phyloP scores from a whole-genome alignment of 1,140 invertebrate genomes.

The Ylistrum balloti region DNA sequence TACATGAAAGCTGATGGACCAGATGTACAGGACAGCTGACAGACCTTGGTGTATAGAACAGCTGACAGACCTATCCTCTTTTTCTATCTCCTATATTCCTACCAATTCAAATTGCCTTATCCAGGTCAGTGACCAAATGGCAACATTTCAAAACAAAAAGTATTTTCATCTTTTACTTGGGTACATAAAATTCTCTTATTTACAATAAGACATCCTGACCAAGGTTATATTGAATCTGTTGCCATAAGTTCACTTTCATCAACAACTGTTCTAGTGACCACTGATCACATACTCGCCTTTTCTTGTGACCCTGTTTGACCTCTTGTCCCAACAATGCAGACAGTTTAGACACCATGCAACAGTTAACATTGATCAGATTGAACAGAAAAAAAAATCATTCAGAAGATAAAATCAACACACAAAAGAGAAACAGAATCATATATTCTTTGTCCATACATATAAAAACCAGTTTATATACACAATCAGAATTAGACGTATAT shows the following conservation, averaged over 20 bases:
- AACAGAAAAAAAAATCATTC: slow-evolving; percentile 28
- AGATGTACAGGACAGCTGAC: too few relatives aligned
- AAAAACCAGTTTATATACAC: background rate
- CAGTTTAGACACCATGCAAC: slow-evolving; percentile 14
- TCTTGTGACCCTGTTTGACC: background rate
- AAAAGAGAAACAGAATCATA: slow-evolving; percentile 29
- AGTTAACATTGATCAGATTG: slow-evolving; percentile 22
- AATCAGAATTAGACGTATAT: background rate
- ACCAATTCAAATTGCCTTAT: background rate
- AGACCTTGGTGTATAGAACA: too few relatives aligned
- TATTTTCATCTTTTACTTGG: too few relatives aligned
- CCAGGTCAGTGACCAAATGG: background rate
- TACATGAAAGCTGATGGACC: too few relatives aligned
- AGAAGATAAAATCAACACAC: slow-evolving; percentile 37
- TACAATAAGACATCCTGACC: too few relatives aligned
- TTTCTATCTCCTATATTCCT: background rate
- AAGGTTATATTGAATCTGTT: too few relatives aligned
- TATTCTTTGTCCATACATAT: background rate
- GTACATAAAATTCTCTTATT: too few relatives aligned
- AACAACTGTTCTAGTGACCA: background rate
- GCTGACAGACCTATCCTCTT: background rate
- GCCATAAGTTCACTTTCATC: background rate
- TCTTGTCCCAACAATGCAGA: background rate
- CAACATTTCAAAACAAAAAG: too few relatives aligned
- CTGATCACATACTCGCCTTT: background rate